Evolutionary conservation across 2,888 invertebrate genomes (phyloP), one percentile per base, ranked within the genome.

Genomic region (Lingula anatina): DNA sequence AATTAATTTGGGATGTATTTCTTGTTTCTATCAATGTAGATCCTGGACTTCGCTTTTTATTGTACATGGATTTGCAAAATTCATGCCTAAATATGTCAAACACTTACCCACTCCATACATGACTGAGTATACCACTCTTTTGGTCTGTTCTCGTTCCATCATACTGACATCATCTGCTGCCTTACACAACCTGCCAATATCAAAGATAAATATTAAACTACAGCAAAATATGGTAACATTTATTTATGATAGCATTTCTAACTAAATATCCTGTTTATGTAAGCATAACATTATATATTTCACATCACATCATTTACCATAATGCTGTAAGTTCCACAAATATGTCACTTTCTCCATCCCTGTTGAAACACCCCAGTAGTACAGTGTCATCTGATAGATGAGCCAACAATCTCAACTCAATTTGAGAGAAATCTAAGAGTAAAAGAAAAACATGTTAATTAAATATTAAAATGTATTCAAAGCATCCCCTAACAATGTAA

Each of bases 71-170:
- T n/a, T n/a, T n/a, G n/a, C n/a, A n/a, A n/a, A n/a, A n/a, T n/a
- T n/a, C n/a, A n/a, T n/a, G n/a, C n/a, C n/a, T n/a, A n/a, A n/a
- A n/a, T n/a, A n/a, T n/a, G n/a, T n/a, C n/a, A n/a, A n/a, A n/a
- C n/a, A 38, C 57, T 46, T 53, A 70, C 72, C 71, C 35, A 61
- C 69, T 27, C 73, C 73, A 62, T 73, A 73, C 64, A 72, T 68
- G 37, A 73, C 66, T 28, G 73, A 72, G 53, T 73, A 73, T 12
- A 73, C 71, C 28, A 73, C 59, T 44, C 71, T 56, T 54, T 73
- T 73, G 4, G 73, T 71, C 48, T 66, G 65, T 50, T 72, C 73
- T 49, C 73, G 60, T 27, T 73, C 71, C 23, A 54, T 42, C 23
- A 50, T 47, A 5, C 58, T 65, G 1, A 71, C 61, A 25, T 51